These are phyloP conservation scores for Nerophis ophidion DNA, from an alignment of 2,113 vertebrate genomes.

Conservation along the genomic window DNA sequence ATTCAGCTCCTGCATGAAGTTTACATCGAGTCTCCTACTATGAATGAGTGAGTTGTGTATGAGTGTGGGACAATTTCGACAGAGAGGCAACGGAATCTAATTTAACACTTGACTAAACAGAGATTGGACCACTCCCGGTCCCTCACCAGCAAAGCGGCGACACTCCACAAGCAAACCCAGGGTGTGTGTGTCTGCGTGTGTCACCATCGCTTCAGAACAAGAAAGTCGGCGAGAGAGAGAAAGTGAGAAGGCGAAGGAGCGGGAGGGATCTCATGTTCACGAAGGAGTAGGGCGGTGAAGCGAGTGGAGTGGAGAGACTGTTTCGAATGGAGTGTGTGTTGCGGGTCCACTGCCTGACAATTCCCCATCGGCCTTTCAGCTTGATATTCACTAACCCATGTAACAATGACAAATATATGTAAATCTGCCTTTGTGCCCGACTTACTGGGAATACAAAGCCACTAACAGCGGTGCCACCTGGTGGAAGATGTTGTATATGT, in stretches of 20 bases:
- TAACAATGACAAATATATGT: conserved; percentile 77
- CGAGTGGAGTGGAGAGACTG: conserved; percentile 32
- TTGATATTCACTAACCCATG: conserved; percentile 73
- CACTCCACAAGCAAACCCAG: conserved; percentile 34
- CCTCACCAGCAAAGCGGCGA: conserved; percentile 45
- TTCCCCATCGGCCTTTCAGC: conserved; percentile 66
- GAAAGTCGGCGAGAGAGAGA: conserved; percentile 22
- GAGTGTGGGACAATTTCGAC: conserved; percentile 33
- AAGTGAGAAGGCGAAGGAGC: conserved; percentile 14
- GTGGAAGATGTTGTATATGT: conserved; percentile 1
- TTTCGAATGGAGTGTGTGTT: conserved; percentile 64
- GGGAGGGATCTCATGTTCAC: conserved; percentile 26
- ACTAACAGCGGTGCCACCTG: conserved; percentile 37
- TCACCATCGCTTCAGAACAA: conserved; percentile 31
- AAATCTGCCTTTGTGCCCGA: conserved; percentile 65
- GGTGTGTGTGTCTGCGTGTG: conserved; percentile 19
- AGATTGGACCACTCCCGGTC: conserved; percentile 63
- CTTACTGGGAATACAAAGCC: conserved; percentile 69
- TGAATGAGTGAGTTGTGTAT: conserved; percentile 36
- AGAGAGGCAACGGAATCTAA: conserved; percentile 71
- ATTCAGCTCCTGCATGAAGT: not conserved
- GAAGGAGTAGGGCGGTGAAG: conserved; percentile 15
- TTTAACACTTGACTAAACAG: conserved; percentile 71
- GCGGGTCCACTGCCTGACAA: conserved; percentile 48
- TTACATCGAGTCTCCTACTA: conserved; percentile 7